These are phyloP conservation scores for Sphenodon punctatus DNA, from an alignment of 2,797 vertebrate species.

Conservation along the genomic window DNA sequence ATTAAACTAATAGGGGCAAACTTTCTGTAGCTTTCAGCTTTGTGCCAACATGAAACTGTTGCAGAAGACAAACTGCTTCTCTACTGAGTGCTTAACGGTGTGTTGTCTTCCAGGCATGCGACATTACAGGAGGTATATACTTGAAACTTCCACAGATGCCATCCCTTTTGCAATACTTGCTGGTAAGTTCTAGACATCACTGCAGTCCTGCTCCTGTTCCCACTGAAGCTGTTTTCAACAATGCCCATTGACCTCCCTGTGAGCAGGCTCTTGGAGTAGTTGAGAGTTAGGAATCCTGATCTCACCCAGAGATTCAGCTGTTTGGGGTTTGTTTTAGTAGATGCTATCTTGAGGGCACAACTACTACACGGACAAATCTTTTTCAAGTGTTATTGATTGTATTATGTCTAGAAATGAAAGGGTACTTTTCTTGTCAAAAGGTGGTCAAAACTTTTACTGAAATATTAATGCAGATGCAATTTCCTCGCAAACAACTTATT, in stretches of 20 bases:
- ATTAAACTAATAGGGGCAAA: too few species aligned
- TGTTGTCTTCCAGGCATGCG: slow-evolving; percentile 87
- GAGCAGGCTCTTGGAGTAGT: not conserved
- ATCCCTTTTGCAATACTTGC: slow-evolving; percentile 90
- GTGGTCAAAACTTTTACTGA: not conserved
- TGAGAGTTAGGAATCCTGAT: not conserved
- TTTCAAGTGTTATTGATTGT: not conserved
- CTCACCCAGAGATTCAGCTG: not conserved
- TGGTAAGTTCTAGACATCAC: slow-evolving; percentile 77
- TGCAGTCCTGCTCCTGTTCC: not conserved
- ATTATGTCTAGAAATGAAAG: not conserved
- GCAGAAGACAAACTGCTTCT: fast-evolving
- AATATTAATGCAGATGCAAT: not conserved
- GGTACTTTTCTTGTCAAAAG: too few species aligned
- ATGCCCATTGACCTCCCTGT: not conserved
- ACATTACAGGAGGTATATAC: slow-evolving; percentile 96
- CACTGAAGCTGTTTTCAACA: not conserved
- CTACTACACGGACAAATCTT: not conserved
- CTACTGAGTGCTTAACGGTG: not conserved
- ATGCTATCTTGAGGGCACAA: not conserved
- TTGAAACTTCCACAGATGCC: slow-evolving; percentile 91
- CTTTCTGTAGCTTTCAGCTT: too few species aligned
- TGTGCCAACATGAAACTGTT: too few species aligned
- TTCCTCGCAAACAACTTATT: not conserved
- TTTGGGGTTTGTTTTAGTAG: not conserved